Conservation (phyloP, 2,888 invertebrate genomes). For the Acrobasis suavella region DNA sequence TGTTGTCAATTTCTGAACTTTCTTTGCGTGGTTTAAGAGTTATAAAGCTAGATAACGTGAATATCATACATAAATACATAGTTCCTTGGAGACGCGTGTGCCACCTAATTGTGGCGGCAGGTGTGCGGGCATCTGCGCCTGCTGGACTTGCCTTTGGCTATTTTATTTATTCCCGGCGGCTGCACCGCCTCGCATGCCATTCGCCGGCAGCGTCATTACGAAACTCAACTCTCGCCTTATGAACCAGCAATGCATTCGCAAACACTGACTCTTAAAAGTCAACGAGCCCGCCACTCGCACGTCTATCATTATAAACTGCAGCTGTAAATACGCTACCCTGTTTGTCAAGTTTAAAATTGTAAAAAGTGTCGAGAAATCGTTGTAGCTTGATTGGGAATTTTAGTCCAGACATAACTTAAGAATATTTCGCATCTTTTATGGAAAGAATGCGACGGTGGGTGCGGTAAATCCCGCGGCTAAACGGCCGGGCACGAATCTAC, state of each 20-base stretch:
- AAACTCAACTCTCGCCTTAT: conserved; percentile 43
- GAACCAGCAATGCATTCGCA: conserved; percentile 54
- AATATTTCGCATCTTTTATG: conserved; percentile 37
- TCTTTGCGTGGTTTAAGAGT: background rate
- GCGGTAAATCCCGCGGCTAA: conserved; percentile 59
- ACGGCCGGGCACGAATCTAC: conserved; percentile 61
- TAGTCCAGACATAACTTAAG: background rate
- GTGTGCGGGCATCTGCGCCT: conserved; percentile 74
- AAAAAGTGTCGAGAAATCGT: background rate
- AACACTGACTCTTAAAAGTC: conserved; percentile 46
- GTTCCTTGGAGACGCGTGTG: conserved; percentile 59
- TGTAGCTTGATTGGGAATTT: background rate
- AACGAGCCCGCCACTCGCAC: conserved; percentile 43
- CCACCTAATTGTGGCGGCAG: conserved; percentile 71
- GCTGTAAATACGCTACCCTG: conserved; percentile 55
- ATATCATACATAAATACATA: background rate
- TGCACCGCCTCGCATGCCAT: conserved; percentile 42
- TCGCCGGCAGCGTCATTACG: conserved; percentile 44
- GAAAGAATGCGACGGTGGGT: conserved; percentile 49
- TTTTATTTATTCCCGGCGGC: conserved; percentile 57
- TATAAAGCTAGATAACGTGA: conserved; percentile 7
- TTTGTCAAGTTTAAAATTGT: conserved; percentile 50
- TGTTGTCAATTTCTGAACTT: too few species aligned
- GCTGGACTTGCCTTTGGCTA: conserved; percentile 60
- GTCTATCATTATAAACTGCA: conserved; percentile 54